Base-by-base conservation (phyloP, 2,797 vertebrate genomes). In the Lindbergichthys nudifrons region DNA sequence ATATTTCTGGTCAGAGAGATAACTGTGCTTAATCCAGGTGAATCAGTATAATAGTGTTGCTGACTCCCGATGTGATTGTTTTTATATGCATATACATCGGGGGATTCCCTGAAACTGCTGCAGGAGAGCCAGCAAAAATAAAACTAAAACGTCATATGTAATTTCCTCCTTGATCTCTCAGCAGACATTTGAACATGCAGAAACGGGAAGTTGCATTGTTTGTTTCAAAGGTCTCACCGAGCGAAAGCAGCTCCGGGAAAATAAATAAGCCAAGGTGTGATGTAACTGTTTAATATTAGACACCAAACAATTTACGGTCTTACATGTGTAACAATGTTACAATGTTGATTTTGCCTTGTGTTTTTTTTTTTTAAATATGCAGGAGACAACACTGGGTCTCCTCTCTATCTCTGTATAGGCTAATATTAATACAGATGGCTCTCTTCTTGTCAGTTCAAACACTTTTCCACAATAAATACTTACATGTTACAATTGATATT, bases 71-170 rank as follows among this genome's bases (percentile, higher is more conserved):
- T 66, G 41, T 41, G 11, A 18, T 21, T 59, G 2, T 48, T 70
- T 66, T 88, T 90, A 86, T 91, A 89, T 10, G 11, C 1, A 1
- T 16, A 1, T 9, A 36, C 1, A 0, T 13, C 1, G 52, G 80
- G 86, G 65, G 43, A 77, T 81, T 81, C 86, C 88, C 81, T 64
- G 10, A 0, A 0, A 0, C 5, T 14, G n/a, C 60, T 53, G 39
- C 56, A 43, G 18, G 18, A 58, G 53, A 15, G 1, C 10, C 21
- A 71, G 26, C 65, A 59, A 70, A 30, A 81, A 56, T 53, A 54
- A 88, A 82, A 75, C 63, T 41, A 61, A 64, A 75, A 82, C 79
- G 73, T 85, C 71, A 77, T 60, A 10, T 43, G 83, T 80, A 14
- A 61, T 84, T 88, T 86, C 77, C 81, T 71, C 7, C 13, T 62